Base-by-base conservation (phyloP, 2,888 invertebrate species). In the Melinaea menophilus region DNA sequence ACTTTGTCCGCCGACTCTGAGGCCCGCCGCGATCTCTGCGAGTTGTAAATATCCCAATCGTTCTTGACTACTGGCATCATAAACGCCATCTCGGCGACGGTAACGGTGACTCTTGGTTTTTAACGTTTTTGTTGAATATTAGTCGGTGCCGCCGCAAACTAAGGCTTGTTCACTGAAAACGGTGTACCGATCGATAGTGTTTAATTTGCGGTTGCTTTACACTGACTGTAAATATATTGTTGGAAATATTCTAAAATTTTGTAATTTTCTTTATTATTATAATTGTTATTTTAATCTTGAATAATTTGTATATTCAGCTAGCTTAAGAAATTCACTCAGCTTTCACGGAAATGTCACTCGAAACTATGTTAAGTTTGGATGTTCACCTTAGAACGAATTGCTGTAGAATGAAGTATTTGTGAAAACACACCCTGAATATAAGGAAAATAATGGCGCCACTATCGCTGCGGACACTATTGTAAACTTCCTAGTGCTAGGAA, bases 21-120 rank as follows among this genome's bases (percentile, higher is more conserved):
- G 55, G 93, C 92, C 71, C 95, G 93, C 73, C 96, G 92, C 62
- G 94, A 93, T 69, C 96, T 93, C 82, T 94, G 94, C 71, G 95
- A 94, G 91, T 96, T 96, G 92, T 97, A 97, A 79, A 97, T 96
- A 85, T 97, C 96, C 93, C 95, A 97, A 86, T 97, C 96, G 91
- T 97, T 97, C 92, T 97, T 97, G 90, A 97, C 94, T 72, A 97
- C 97, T 65, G 97, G 97, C 96, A 97, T 96, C 97, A 97, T 97
- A 91, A 97, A 97, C 92, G 97, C 97, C 97, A 97, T 97, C 87
- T 86, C 88, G 85, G 78, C 86, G 88, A 74, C 75, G 79, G 75
- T 71, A 73, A 81, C 84, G 84, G 85, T 81, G 76, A 72, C 80
- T 86, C 88, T 81, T 86, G 76, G 71, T 78, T 75, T 76, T 84